Evolutionary conservation across 2,113 vertebrate species (phyloP).

Genomic region (Dicrurus megarhynchus): DNA sequence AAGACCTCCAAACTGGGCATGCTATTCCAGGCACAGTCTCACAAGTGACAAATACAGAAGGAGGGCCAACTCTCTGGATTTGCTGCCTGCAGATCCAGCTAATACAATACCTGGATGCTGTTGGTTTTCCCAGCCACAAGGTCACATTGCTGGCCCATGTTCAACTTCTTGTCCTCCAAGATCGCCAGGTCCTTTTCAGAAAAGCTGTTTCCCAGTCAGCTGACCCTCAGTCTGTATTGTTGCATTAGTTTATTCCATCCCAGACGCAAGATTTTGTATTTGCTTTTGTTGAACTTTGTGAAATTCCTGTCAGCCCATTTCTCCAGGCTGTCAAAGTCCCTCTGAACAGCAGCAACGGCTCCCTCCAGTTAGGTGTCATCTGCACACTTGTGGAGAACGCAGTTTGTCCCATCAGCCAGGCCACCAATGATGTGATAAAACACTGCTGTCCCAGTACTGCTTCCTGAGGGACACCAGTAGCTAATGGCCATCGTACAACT

Average conservation of each 20-base stretch:
- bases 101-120: neutral
- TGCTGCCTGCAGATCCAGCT: neutral
- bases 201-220: neutral
- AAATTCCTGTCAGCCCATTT: neutral
- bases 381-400: neutral
- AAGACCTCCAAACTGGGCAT: neutral
- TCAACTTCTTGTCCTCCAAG: neutral
- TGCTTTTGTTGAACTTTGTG: neutral
- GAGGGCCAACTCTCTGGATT: neutral
- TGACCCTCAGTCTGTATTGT: fast-evolving
- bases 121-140: neutral
- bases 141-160: neutral
- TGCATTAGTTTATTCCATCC: neutral
- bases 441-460: neutral
- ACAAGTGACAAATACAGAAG: neutral
- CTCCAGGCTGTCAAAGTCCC: neutral
- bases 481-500: neutral
- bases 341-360: neutral
- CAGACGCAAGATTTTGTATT: neutral
- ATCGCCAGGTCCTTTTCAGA: neutral
- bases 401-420: neutral
- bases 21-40: neutral
- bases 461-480: neutral
- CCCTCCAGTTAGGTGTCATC: neutral
- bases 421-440: neutral